Percentiles rank a stretch among this genome's conserved stretches.
Conservation (phyloP, 2,797 vertebrate species). For the Australoheros facetus region DNA sequence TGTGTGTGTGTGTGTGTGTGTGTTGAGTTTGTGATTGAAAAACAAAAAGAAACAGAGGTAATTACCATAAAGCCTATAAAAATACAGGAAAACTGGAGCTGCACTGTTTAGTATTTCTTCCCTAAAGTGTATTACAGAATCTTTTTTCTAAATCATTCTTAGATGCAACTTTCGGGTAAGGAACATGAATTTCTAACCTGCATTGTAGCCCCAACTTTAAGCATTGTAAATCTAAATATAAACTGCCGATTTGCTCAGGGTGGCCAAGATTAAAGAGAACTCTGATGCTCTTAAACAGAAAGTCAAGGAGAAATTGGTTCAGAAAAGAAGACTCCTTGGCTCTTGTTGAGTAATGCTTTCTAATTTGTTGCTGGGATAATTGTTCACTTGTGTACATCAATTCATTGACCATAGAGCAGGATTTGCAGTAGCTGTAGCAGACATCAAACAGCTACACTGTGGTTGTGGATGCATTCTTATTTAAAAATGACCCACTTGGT, state of each 20-base stretch:
- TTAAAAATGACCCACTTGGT: neutral
- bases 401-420: neutral
- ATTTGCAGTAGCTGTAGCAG: neutral
- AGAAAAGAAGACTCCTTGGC: neutral
- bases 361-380: slow-evolving; percentile 17
- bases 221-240: neutral
- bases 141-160: neutral
- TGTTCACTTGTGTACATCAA: neutral
- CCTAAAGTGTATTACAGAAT: neutral
- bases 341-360: slow-evolving; percentile 6
- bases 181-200: neutral
- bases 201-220: neutral
- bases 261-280: slow-evolving; percentile 1
- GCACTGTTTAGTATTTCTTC: neutral
- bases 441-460: slow-evolving; percentile 1
- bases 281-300: neutral
- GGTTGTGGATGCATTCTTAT: neutral
- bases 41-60: neutral
- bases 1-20: too few species aligned
- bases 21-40: neutral
- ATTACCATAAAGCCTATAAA: neutral
- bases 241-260: neutral
- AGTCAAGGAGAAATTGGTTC: neutral
- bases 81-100: neutral
- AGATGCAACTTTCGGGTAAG: neutral